Base-by-base conservation (phyloP, 2,888 invertebrate genomes). In the Polyommatus icarus region DNA sequence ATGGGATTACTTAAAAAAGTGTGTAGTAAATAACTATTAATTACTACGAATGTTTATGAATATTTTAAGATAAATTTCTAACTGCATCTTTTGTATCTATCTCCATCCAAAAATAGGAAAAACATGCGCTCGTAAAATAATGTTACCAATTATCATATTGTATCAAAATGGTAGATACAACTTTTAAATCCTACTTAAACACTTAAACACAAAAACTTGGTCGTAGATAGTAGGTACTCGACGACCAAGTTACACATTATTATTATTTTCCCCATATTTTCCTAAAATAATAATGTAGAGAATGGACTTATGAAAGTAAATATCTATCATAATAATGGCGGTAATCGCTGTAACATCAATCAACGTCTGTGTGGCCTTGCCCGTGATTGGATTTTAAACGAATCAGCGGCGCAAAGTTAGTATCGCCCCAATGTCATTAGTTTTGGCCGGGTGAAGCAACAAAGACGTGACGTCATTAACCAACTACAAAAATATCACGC, bases 381-480 rank as follows among this genome's bases (percentile, higher is more conserved):
- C 50, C 54, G 50, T 75, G 75, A 75, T 75, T 75, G 75, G 75
- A 54, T 75, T 75, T 54, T 75, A 75, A 75, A 54, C 75, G 50
- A 75, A 75, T 75, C 75, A 75, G 29, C 18, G 18, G 29, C 24
- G 7, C 40, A 46, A 75, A 50, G 15, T 75, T 75, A 75, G 50
- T 67, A 67, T 67, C 61, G 61, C 61, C 29, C 67, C 67, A 29
- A 67, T 29, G 18, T 67, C 67, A 67, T 67, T 67, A 67, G 67
- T 67, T 67, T 67, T 12, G 67, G 24, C 67, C 59, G 6, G 59
- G 67, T 67, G 5, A 29, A 15, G 29, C 29, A 67, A 29, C 67
- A 67, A 29, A 5, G 67, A 67, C 67, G 67, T 67, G 67, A 67
- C 67, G 67, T 67, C 67, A 67, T 67, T 40, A 40, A 40, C 40